Evolutionary conservation across 2,797 vertebrate genomes (phyloP).

Genomic region (Enteromius radiatus): DNA sequence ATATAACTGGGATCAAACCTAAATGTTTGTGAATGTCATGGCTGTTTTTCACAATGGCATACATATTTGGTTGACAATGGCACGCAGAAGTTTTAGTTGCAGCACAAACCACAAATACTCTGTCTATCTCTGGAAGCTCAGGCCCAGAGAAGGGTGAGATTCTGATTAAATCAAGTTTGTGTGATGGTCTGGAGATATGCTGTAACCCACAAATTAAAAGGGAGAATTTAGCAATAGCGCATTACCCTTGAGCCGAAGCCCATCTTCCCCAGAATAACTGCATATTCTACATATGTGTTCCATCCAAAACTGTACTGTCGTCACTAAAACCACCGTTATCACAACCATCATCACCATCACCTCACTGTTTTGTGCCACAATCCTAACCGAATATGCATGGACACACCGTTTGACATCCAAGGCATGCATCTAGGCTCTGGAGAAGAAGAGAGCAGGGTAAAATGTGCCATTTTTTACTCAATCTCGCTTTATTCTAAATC

Average conservation of each 20-base stretch:
- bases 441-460: neutral
- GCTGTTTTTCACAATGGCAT: neutral
- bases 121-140: neutral
- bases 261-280: constrained; percentile 43
- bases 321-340: constrained; percentile 41
- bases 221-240: constrained; percentile 23
- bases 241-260: constrained; percentile 60
- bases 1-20: neutral
- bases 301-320: constrained; percentile 41
- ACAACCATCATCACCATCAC: neutral
- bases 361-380: constrained; percentile 16
- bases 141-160: constrained; percentile 13
- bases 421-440: neutral
- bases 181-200: constrained; percentile 8
- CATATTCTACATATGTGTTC: constrained; percentile 43
- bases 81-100: neutral
- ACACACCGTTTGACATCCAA: neutral
- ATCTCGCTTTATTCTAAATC: no score
- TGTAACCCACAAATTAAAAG: constrained; percentile 33
- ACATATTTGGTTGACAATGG: neutral
- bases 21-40: neutral
- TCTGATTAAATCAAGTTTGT: constrained; percentile 28
- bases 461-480: neutral
- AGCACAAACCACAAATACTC: neutral
- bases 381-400: neutral